Conservation (phyloP, 92 coral and sea anemone genomes). For the Phenganax subtilis region DNA sequence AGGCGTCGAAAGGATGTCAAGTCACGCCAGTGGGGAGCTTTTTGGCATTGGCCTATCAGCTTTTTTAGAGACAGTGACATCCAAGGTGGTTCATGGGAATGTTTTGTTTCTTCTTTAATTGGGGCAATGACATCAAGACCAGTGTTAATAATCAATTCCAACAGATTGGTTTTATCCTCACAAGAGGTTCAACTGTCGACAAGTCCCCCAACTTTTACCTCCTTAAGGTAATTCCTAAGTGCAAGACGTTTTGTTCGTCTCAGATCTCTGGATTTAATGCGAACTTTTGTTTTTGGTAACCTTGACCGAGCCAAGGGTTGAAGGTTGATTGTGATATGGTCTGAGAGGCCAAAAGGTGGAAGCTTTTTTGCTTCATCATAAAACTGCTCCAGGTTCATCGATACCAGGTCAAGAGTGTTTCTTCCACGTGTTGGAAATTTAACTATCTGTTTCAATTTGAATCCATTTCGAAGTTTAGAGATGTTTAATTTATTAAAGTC, state of each 20-base stretch:
- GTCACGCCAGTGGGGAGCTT: background rate
- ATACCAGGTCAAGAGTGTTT: background rate
- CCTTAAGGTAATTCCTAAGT: background rate
- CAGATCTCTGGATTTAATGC: slow-evolving; percentile 4
- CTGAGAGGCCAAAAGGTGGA: slow-evolving; percentile 1
- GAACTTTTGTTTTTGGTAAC: background rate
- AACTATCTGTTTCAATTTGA: background rate
- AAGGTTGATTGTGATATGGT: background rate
- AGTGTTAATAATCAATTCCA: no score
- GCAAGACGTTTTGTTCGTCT: background rate
- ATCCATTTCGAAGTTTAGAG: slow-evolving; percentile 12
- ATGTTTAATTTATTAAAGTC: slow-evolving; percentile 43
- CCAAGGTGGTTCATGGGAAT: background rate
- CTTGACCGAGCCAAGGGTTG: background rate
- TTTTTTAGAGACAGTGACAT: background rate
- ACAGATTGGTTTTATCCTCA: no score
- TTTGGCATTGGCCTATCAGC: background rate
- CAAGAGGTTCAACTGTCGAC: no score
- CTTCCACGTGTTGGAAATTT: no score
- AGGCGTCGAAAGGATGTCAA: background rate
- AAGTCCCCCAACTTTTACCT: background rate
- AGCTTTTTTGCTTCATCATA: background rate
- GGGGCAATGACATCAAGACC: no score
- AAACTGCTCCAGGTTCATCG: background rate
- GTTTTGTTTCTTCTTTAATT: no score